Evolutionary conservation across 2,888 invertebrate genomes (phyloP).

Genomic region (Chironomus tentans): DNA sequence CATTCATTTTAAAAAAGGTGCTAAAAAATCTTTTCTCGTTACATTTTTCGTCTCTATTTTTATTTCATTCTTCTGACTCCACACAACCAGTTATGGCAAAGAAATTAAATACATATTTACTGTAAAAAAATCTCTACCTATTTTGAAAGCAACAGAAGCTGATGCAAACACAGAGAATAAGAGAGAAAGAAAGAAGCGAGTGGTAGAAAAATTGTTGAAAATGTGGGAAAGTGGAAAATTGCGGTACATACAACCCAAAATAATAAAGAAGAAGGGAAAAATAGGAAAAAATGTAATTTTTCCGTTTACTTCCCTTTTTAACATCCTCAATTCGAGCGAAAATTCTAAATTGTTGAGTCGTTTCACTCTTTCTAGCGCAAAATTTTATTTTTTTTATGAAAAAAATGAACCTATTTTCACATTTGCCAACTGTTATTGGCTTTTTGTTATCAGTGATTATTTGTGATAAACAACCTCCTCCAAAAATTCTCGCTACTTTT

Average conservation of each 20-base stretch:
- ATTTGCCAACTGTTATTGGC: conserved; percentile 2
- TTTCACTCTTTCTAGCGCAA: too few relatives aligned
- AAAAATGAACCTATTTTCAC: conserved; percentile 8
- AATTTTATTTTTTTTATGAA: not conserved
- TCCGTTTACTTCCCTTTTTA: not conserved
- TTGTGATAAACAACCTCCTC: not conserved
- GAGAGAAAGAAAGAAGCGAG: conserved; percentile 32
- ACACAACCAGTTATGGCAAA: not conserved
- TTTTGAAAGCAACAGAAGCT: not conserved
- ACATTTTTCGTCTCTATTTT: not conserved
- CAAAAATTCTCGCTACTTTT: too few relatives aligned
- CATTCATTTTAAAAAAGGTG: too few relatives aligned
- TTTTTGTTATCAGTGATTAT: conserved; percentile 1
- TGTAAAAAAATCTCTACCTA: conserved; percentile 6
- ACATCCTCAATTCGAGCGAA: not conserved
- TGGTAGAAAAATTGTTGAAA: conserved; percentile 27
- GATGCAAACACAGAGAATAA: not conserved
- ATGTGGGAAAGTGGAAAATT: not conserved
- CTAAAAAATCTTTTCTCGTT: not conserved
- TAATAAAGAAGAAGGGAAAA: too few relatives aligned
- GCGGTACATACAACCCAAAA: not conserved
- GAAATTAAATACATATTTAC: conserved; percentile 20
- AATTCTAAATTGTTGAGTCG: too few relatives aligned
- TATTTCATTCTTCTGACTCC: not conserved
- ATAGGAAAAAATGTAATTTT: not conserved